Percentiles rank a stretch among this genome's conserved stretches.
These are phyloP conservation scores for Cichladusa arquata DNA, from an alignment of 2,113 vertebrate species.

Conservation along the genomic window DNA sequence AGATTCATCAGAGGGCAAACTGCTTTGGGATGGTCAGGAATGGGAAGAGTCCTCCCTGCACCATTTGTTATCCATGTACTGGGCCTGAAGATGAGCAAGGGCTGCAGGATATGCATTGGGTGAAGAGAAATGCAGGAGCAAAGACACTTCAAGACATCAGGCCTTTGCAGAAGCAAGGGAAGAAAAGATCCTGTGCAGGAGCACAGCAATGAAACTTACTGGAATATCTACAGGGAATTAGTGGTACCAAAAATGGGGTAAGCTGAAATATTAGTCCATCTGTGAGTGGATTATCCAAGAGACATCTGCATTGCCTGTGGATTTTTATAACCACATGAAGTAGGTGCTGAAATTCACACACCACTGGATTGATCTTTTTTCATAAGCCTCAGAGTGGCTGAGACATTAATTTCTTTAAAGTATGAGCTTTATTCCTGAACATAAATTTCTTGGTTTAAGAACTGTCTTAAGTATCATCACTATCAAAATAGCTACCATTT, in stretches of 20 bases:
- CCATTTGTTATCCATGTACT: not conserved
- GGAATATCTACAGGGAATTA: not conserved
- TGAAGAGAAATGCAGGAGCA: not conserved
- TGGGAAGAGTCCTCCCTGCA: not conserved
- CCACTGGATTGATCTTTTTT: not conserved
- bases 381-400: not conserved
- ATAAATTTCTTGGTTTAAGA: not conserved
- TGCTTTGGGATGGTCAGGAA: not conserved
- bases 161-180: not conserved
- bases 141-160: not conserved
- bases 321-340: not conserved
- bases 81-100: not conserved
- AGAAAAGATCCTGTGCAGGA: not conserved
- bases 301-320: not conserved
- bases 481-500: conserved; percentile 14
- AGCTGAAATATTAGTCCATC: not conserved
- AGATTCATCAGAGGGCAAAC: not conserved
- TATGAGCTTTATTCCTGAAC: not conserved
- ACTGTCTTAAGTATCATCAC: not conserved
- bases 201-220: not conserved
- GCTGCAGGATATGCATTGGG: not conserved
- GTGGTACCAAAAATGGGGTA: not conserved
- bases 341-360: not conserved
- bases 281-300: not conserved
- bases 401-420: conserved; percentile 8